These are phyloP conservation scores for Halcyon chelicuti DNA, from an alignment of 2,797 vertebrate species.

Conservation along the genomic window DNA sequence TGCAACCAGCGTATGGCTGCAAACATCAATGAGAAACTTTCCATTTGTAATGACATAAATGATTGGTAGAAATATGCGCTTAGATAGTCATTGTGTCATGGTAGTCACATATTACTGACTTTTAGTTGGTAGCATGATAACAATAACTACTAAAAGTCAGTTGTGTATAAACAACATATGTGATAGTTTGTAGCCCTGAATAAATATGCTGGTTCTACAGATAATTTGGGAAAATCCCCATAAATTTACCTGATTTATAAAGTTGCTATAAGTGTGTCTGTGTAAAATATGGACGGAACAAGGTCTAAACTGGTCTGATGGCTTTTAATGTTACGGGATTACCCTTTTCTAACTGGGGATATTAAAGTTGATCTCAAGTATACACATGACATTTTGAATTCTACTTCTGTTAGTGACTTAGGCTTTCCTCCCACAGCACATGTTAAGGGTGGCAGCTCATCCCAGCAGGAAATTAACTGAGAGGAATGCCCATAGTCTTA, in stretches of 20 bases:
- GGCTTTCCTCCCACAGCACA: background rate
- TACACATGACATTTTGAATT: background rate
- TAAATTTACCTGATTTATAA: background rate
- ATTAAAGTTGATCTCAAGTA: background rate
- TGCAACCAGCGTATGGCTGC: fast-evolving
- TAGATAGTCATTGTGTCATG: background rate
- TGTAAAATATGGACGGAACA: background rate
- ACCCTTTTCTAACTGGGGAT: background rate
- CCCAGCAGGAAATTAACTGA: background rate
- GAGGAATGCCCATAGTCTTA: background rate
- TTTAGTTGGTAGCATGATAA: background rate
- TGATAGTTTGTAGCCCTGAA: background rate
- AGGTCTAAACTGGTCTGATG: background rate
- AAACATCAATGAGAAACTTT: background rate
- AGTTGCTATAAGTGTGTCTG: background rate
- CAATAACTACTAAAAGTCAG: background rate
- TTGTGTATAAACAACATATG: background rate
- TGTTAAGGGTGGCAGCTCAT: background rate
- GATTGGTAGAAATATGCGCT: background rate
- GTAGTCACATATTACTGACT: background rate
- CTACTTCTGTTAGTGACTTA: background rate
- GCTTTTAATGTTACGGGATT: background rate
- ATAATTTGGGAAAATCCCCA: background rate
- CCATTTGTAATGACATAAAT: background rate
- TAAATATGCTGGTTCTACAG: background rate